Percentiles rank a stretch among this genome's conserved stretches.
Conservation (phyloP, 2,113 vertebrate genomes). For the Cynoglossus semilaevis region DNA sequence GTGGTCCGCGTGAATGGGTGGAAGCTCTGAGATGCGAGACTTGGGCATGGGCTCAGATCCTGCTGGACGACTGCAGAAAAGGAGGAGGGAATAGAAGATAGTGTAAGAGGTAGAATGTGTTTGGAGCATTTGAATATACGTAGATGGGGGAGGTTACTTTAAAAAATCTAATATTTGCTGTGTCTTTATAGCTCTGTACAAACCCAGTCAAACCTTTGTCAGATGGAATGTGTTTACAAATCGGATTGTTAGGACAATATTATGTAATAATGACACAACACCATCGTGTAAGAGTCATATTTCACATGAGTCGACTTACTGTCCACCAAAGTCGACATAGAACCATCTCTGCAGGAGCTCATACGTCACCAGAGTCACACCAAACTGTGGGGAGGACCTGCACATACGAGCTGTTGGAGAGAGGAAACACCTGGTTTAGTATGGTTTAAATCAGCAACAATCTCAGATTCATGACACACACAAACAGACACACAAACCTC, state of each 20-base stretch:
- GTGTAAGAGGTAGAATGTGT: too few species aligned
- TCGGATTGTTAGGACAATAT: not conserved
- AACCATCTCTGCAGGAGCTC: conserved; percentile 97
- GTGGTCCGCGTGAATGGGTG: conserved; percentile 87
- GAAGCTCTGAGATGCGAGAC: conserved; percentile 92
- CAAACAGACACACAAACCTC: conserved; percentile 75
- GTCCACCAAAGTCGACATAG: conserved; percentile 94
- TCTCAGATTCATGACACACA: fast-evolving
- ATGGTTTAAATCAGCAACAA: not conserved
- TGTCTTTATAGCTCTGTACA: too few species aligned
- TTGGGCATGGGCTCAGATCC: conserved; percentile 87
- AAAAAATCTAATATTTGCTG: too few species aligned
- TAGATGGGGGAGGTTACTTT: too few species aligned
- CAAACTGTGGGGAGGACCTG: conserved; percentile 97
- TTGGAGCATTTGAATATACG: too few species aligned
- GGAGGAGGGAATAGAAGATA: not conserved
- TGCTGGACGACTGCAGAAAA: conserved; percentile 81
- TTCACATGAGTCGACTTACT: conserved; percentile 75
- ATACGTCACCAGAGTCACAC: conserved; percentile 94
- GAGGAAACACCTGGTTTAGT: not conserved
- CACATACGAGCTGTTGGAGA: conserved; percentile 88
- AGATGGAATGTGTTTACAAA: not conserved
- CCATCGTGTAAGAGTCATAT: too few species aligned
- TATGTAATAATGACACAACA: not conserved
- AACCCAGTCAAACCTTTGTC: too few species aligned